phyloP scores from a whole-genome alignment of 2,888 invertebrate species.

The Gryllus longicercus region DNA sequence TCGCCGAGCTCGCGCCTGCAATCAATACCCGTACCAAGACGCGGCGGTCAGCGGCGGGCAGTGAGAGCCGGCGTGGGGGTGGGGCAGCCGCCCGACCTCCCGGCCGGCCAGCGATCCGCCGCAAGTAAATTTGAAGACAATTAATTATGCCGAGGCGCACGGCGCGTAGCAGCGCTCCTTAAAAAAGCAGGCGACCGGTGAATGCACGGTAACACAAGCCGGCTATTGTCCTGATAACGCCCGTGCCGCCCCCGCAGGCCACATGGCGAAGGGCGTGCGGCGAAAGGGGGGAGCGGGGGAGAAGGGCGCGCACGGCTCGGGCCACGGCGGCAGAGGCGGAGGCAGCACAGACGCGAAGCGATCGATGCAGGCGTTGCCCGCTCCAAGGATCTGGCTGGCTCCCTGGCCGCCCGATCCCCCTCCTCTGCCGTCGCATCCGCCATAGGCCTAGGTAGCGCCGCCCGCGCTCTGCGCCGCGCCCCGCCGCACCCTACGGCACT shows the following conservation, averaged over 20 bases:
- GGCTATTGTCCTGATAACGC: slow-evolving; percentile 5
- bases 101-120: neutral
- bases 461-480: neutral
- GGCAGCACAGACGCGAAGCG: slow-evolving; percentile 1
- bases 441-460: neutral
- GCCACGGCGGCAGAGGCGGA: neutral
- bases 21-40: neutral
- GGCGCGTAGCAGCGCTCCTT: neutral
- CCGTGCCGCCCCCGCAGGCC: neutral
- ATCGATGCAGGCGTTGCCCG: slow-evolving; percentile 2
- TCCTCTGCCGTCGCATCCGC: neutral
- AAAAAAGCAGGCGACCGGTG: slow-evolving; percentile 3
- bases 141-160: too few relatives aligned
- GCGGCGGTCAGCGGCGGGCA: neutral
- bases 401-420: neutral
- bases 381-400: slow-evolving; percentile 1
- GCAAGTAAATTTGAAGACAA: neutral
- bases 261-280: neutral
- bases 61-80: neutral
- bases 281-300: neutral
- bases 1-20: slow-evolving; percentile 4
- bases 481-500: neutral
- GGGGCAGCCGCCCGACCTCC: too few relatives aligned
- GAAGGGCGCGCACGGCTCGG: neutral
- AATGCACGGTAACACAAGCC: neutral